phyloP scores from a whole-genome alignment of 1,140 invertebrate species.

The Drosophila gunungcola region DNA sequence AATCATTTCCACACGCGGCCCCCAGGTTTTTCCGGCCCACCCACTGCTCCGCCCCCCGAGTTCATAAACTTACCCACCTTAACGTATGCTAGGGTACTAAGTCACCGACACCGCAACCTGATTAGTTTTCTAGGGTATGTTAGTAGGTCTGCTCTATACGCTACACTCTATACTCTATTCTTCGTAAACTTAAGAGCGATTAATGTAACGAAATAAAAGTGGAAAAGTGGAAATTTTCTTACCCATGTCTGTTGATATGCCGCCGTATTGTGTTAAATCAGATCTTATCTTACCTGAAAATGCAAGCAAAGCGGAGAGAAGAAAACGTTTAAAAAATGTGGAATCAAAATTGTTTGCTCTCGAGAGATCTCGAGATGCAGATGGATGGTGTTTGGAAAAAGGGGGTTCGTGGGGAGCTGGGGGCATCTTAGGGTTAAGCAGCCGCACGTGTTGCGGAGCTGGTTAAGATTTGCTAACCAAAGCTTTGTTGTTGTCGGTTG shows the following conservation, averaged over 20 bases:
- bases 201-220: conserved; percentile 72
- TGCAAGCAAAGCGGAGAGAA: conserved; percentile 61
- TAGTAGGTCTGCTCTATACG: conserved; percentile 41
- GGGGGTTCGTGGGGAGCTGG: not conserved
- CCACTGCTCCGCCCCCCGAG: conserved; percentile 27
- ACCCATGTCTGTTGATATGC: conserved; percentile 85
- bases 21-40: conserved; percentile 51
- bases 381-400: conserved; percentile 6
- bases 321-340: conserved; percentile 78
- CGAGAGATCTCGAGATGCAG: conserved; percentile 24
- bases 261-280: conserved; percentile 85
- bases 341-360: conserved; percentile 64
- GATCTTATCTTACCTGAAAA: conserved; percentile 85
- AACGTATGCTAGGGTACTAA: conserved; percentile 27
- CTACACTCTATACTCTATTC: conserved; percentile 20
- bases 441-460: conserved; percentile 58
- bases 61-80: conserved; percentile 31
- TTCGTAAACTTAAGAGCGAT: conserved; percentile 44
- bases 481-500: conserved; percentile 40
- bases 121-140: conserved; percentile 22
- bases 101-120: conserved; percentile 26
- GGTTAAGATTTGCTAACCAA: conserved; percentile 40
- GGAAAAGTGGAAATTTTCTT: conserved; percentile 84
- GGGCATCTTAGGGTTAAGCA: conserved; percentile 49
- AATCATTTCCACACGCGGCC: conserved; percentile 74